Evolutionary conservation across 2,113 vertebrate genomes (phyloP).

Genomic region (Atlantisia rogersi): DNA sequence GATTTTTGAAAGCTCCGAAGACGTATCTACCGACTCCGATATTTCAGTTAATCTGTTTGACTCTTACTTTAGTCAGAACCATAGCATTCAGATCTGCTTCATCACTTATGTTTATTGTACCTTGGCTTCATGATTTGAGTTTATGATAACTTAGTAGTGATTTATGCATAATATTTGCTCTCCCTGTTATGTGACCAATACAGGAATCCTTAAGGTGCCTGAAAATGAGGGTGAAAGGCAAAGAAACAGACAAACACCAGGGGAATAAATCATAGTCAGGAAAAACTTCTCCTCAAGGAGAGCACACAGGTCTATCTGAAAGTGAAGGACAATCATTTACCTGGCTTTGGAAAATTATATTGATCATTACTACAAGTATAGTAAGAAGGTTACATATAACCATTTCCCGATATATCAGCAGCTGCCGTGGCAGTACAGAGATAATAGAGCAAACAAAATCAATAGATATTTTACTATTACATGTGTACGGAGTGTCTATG

Average conservation of each 20-base stretch:
- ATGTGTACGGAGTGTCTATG: not conserved
- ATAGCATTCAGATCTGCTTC: not conserved
- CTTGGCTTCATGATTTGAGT: not conserved
- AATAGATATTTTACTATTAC: not conserved
- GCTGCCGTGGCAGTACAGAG: not conserved
- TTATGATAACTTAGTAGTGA: not conserved
- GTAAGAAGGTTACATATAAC: not conserved
- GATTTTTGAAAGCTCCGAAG: not conserved
- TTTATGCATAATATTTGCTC: not conserved
- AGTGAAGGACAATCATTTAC: not conserved
- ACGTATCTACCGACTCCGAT: not conserved
- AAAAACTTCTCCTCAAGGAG: not conserved
- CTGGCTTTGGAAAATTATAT: not conserved
- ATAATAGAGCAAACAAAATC: not conserved
- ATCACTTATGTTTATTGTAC: not conserved
- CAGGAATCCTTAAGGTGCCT: not conserved
- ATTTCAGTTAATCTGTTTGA: not conserved
- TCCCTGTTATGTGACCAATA: not conserved
- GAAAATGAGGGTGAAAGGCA: not conserved
- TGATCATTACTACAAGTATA: not conserved
- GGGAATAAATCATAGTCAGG: not conserved
- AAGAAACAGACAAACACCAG: not conserved
- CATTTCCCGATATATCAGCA: not conserved
- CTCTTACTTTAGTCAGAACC: not conserved
- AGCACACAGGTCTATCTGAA: not conserved